Base-by-base conservation (phyloP, 2,797 vertebrate genomes). In the Pygocentrus nattereri region DNA sequence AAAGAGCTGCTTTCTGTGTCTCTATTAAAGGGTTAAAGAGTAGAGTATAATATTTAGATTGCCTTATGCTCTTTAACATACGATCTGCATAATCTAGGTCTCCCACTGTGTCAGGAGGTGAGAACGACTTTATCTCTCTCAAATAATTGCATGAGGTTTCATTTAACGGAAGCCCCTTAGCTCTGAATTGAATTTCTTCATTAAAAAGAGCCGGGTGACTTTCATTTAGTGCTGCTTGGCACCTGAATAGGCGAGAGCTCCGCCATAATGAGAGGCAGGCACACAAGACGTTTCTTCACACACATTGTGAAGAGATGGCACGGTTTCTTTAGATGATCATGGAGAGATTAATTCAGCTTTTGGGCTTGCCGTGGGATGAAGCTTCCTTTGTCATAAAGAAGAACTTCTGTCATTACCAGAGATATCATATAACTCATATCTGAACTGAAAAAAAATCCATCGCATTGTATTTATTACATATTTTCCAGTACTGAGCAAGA, bases 151-250 rank as follows among this genome's bases (percentile, higher is more conserved):
- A 58, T 78, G 31, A 74, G 68, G 83, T 87, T 81, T 70, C 50
- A 85, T 85, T 84, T 47, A 83, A 74, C 76, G 58, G 78, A 64
- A 59, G 62, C 30, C 72, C 76, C 18, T 83, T 76, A 83, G 84
- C 84, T 82, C 76, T 76, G 67, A 76, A 70, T 70, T 73, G 67
- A 68, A 50, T 72, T 65, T 38, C 82, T 82, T 86, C 78, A 85
- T 87, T 84, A 77, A 74, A 83, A 74, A 72, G 56, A 80, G 65
- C 56, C 80, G 21, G 79, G 80, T 30, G 56, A 79, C 69, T 87
- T 83, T 61, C 74, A 75, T 50, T 73, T 72, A 72, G 41, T 79
- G 16, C 80, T 80, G 80, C 50, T 70, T 78, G 76, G 67, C 74
- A 65, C 72, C 59, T 69, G 50, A 84, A 74, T 21, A 67, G 59